Base-by-base conservation (phyloP, 2,888 invertebrate species). In the Stenolophus ochropezus region DNA sequence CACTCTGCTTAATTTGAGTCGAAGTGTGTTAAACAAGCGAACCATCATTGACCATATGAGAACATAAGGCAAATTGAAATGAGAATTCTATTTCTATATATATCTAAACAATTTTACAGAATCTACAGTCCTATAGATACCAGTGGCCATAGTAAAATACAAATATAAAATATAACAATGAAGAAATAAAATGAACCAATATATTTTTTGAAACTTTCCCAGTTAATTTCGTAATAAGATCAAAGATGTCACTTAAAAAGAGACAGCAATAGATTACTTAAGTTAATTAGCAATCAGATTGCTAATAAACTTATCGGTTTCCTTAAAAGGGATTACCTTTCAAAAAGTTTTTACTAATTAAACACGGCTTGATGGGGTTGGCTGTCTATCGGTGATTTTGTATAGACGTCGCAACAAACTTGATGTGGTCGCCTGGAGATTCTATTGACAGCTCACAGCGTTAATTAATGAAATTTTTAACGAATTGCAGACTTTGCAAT, bases 391-490 rank as follows among this genome's bases (percentile, higher is more conserved):
- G 77, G 77, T 65, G 77, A 77, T 77, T 75, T 77, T 77, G 77
- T 77, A 77, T 77, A 65, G 80, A 51, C 33, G 75, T 6, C 51
- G n/a, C 21, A 49, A 75, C 42, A 21, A 73, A 73, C 47, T 73
- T 73, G 71, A 47, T 73, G 73, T 53, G 71, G 80, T 80, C 58
- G 25, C 25, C 51, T 33, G 8, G 33, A 42, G 33, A 42, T 42
- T 42, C 73, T 73, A 80, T 80, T 80, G 80, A 73, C 80, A 73
- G 79, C 27, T 69, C 33, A 42, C 77, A 33, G 80, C 73, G 69
- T 80, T 80, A 80, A 80, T 80, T 80, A 80, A 80, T 80, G 80
- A 80, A 80, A 80, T 80, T 80, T 80, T 80, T 80, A 80, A 80
- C 80, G 42, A 80, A 80, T 80, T 73, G 33, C 80, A 73, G 73